phyloP scores from a whole-genome alignment of 2,113 vertebrate genomes.

The Ramphastos sulfuratus region DNA sequence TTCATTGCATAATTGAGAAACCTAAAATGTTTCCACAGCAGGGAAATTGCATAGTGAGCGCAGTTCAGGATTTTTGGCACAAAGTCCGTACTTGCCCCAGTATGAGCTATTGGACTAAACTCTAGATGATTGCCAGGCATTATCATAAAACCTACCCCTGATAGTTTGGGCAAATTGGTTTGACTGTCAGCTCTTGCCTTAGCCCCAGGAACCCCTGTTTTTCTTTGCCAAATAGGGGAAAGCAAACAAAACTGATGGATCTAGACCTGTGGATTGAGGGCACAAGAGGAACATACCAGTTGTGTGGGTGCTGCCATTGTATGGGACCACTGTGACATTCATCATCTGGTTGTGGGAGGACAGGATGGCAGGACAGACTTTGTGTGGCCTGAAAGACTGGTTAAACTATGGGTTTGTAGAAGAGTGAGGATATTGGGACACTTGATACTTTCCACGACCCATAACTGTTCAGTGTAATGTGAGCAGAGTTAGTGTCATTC shows the following conservation, averaged over 20 bases:
- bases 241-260: background rate
- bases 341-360: background rate
- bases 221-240: background rate
- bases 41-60: background rate
- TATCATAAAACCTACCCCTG: background rate
- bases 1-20: background rate
- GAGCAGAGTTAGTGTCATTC: background rate
- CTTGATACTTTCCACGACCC: background rate
- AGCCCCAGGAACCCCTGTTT: background rate
- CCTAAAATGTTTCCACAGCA: background rate
- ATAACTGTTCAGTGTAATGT: rapidly evolving
- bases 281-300: background rate
- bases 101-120: background rate
- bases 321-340: background rate
- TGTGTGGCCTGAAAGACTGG: background rate
- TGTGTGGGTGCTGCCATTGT: background rate
- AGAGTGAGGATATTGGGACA: background rate
- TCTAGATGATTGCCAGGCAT: background rate
- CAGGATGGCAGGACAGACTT: background rate
- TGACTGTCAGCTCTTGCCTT: background rate
- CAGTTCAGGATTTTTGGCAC: background rate
- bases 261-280: background rate
- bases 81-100: background rate
- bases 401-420: background rate
- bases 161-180: background rate